phyloP scores from a whole-genome alignment of 2,888 invertebrate species.

The Mythimna loreyi region DNA sequence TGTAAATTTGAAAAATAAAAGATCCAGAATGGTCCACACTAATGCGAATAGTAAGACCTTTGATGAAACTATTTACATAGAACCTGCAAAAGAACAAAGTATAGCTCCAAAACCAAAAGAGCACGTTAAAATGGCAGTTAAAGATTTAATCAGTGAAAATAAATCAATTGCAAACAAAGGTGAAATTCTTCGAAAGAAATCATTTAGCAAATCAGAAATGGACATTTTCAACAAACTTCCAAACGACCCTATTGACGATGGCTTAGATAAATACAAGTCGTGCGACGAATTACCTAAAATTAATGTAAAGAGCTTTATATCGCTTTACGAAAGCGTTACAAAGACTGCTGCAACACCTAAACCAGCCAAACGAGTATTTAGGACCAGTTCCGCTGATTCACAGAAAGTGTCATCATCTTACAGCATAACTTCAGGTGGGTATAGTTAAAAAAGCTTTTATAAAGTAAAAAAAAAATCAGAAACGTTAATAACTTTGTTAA shows the following conservation, averaged over 20 bases:
- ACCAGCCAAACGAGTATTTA: slow-evolving; percentile 67
- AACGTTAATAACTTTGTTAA: slow-evolving; percentile 1
- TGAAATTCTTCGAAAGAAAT: slow-evolving; percentile 74
- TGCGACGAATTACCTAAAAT: slow-evolving; percentile 86
- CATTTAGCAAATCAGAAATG: slow-evolving; percentile 88
- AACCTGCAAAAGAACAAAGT: slow-evolving; percentile 39
- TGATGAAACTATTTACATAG: slow-evolving; percentile 67
- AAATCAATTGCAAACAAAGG: slow-evolving; percentile 33
- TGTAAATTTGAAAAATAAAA: slow-evolving; percentile 72
- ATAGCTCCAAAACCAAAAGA: slow-evolving; percentile 45
- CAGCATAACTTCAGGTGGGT: slow-evolving; percentile 81
- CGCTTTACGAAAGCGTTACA: slow-evolving; percentile 84
- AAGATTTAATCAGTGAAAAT: slow-evolving; percentile 65
- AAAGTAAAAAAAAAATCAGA: background rate
- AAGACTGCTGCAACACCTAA: slow-evolving; percentile 73
- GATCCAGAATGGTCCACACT: slow-evolving; percentile 70
- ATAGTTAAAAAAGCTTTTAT: background rate
- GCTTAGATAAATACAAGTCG: slow-evolving; percentile 84
- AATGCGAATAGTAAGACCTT: slow-evolving; percentile 72
- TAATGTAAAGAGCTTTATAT: slow-evolving; percentile 85
- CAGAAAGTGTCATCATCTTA: slow-evolving; percentile 69
- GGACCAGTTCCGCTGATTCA: slow-evolving; percentile 70
- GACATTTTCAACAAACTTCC: slow-evolving; percentile 85
- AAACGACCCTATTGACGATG: slow-evolving; percentile 69
- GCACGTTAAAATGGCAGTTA: slow-evolving; percentile 62